A percentile compares a stretch with the other conserved stretches of the same genome.
These are phyloP conservation scores for Poecilobothrus nobilitatus DNA, from an alignment of 2,888 invertebrate species.

Conservation along the genomic window DNA sequence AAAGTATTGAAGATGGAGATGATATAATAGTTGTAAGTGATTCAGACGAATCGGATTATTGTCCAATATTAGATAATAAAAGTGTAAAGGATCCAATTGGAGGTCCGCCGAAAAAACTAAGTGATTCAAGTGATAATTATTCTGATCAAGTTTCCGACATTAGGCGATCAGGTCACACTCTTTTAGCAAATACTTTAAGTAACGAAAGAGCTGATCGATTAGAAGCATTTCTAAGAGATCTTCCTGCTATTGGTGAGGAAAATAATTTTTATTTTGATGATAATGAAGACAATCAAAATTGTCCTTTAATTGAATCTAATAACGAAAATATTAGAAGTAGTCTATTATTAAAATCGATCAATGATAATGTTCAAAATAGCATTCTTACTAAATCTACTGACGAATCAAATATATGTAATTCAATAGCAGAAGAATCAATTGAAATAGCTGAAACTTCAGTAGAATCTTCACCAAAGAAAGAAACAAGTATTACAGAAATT, in stretches of 20 bases:
- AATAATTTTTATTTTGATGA: conserved; percentile 8
- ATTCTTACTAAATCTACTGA: conserved; percentile 17
- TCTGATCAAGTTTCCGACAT: conserved; percentile 23
- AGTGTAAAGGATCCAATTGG: not conserved
- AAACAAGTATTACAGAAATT: not conserved
- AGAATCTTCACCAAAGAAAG: conserved; percentile 25
- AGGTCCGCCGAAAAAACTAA: not conserved
- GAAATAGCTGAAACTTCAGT: conserved; percentile 36
- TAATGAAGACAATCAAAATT: conserved; percentile 1
- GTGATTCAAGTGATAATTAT: conserved; percentile 15
- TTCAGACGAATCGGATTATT: conserved; percentile 16
- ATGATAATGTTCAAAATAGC: not conserved
- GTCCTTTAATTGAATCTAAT: conserved; percentile 24
- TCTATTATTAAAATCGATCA: conserved; percentile 7
- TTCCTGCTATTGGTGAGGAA: not conserved
- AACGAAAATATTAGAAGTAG: conserved; percentile 25
- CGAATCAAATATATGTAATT: not conserved
- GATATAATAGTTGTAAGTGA: conserved; percentile 27
- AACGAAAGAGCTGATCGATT: conserved; percentile 32
- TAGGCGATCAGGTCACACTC: conserved; percentile 18
- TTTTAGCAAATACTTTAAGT: conserved; percentile 20
- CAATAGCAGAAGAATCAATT: conserved; percentile 31
- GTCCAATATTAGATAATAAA: too few species aligned
- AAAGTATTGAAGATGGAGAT: conserved; percentile 21
- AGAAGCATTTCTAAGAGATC: conserved; percentile 35